These are phyloP conservation scores for Myrmecobius fasciatus DNA, from an alignment of 2,113 vertebrate genomes.

Conservation along the genomic window DNA sequence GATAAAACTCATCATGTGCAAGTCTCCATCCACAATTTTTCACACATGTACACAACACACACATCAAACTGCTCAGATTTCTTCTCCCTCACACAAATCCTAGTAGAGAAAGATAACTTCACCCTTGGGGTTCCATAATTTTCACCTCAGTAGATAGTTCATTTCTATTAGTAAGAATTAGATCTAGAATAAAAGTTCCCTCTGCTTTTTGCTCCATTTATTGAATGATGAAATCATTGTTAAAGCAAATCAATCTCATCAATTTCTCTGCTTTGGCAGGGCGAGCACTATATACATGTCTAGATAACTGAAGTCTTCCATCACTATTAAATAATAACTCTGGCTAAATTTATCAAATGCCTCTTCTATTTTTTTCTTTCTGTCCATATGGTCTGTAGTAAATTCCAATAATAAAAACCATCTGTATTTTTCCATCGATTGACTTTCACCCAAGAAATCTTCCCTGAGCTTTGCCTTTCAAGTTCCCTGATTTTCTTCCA, in stretches of 20 bases:
- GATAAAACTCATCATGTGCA: background rate
- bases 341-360: background rate
- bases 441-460: background rate
- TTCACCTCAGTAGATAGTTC: background rate
- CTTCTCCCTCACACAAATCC: background rate
- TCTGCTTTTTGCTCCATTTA: background rate
- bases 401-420: background rate
- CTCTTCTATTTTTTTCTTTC: background rate
- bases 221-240: background rate
- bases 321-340: background rate
- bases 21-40: background rate
- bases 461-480: background rate
- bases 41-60: no score
- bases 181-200: background rate
- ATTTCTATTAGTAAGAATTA: background rate
- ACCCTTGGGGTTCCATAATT: background rate
- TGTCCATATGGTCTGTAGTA: background rate
- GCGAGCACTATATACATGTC: background rate
- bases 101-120: background rate
- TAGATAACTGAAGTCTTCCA: background rate
- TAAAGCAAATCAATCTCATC: background rate
- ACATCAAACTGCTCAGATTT: background rate
- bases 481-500: background rate
- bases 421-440: background rate
- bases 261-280: background rate